Evolutionary conservation across 1,140 invertebrate genomes (phyloP), one percentile per base, ranked within the genome.

Genomic region (Caenorhabditis tropicalis): DNA sequence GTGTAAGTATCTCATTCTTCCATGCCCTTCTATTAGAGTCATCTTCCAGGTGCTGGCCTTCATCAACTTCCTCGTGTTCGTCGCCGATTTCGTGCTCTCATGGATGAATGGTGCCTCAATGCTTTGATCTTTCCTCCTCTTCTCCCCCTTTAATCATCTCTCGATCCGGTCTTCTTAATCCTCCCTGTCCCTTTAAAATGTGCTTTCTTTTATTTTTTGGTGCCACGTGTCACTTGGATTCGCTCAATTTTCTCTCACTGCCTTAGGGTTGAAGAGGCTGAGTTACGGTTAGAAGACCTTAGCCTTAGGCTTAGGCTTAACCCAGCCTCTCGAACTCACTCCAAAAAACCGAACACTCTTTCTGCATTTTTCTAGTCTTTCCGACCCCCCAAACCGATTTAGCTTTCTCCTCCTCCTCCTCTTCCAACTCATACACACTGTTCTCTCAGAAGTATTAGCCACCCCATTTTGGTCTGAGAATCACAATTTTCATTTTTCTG

Each of bases 61-160:
- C 79, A 85, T 85, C 58, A 85, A 85, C 79, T 51, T 81, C 48
- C 29, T 7, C 27, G 46, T 85, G 2, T 85, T 80, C 56, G 79
- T 85, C 46, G 79, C 53, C 33, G 83, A 85, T 29, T 85, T 85
- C 33, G 79, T 79, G 33, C 74, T 85, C 16, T 80, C 83, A 15
- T 85, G 49, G 70, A 51, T 80, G 33, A 79, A 79, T 51, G 83
- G 83, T 33, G 79, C 80, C 27, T 80, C 74, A 16, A 80, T 85
- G 83, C 53, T 85, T 9, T 85, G 79, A 80, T 49, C 83, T 56
- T 49, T n/a, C 33, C 49, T 27, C 12, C 48, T 65, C 29, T n/a
- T 19, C 19, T 15, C 19, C 48, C 10, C n/a, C 3, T 65, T 36
- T 65, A 2, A 10, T 36, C 3, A 16, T 36, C 19, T 19, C 36